These are phyloP conservation scores for Papilio gigon DNA, from an alignment of 2,888 invertebrate genomes.

Conservation along the genomic window DNA sequence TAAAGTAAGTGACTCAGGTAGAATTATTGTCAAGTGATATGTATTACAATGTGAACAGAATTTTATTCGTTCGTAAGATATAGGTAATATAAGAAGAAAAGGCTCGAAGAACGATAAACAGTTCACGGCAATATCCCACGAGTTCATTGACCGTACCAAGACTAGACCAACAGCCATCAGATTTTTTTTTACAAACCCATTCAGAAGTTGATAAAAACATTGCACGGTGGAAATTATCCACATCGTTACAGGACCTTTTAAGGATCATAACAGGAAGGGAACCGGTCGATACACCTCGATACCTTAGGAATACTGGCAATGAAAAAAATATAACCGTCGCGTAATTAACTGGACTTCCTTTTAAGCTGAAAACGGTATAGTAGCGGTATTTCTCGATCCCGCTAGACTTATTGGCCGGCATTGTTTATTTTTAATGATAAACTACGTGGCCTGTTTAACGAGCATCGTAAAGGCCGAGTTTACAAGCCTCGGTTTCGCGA, in stretches of 20 bases:
- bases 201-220: conserved; percentile 60
- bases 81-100: no score
- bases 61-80: no score
- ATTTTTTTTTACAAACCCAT: conserved; percentile 52
- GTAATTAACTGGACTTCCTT: conserved; percentile 62
- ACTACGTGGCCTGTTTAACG: conserved; percentile 37
- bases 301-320: conserved; percentile 51
- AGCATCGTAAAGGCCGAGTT: conserved; percentile 33
- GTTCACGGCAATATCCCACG: conserved; percentile 44
- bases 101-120: conserved; percentile 17
- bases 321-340: conserved; percentile 61
- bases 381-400: conserved; percentile 52
- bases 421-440: conserved; percentile 35
- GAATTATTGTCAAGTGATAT: neutral
- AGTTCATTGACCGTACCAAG: conserved; percentile 55
- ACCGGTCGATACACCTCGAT: conserved; percentile 58
- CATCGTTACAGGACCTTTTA: conserved; percentile 65
- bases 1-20: neutral
- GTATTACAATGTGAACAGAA: neutral
- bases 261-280: conserved; percentile 70
- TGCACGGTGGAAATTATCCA: conserved; percentile 62
- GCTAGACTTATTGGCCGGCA: conserved; percentile 48
- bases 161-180: conserved; percentile 54
- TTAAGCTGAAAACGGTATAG: conserved; percentile 56
- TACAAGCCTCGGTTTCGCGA: conserved; percentile 16